phyloP scores from a whole-genome alignment of 53 echinoderm and acorn worm species.

The Luidia sarsii region DNA sequence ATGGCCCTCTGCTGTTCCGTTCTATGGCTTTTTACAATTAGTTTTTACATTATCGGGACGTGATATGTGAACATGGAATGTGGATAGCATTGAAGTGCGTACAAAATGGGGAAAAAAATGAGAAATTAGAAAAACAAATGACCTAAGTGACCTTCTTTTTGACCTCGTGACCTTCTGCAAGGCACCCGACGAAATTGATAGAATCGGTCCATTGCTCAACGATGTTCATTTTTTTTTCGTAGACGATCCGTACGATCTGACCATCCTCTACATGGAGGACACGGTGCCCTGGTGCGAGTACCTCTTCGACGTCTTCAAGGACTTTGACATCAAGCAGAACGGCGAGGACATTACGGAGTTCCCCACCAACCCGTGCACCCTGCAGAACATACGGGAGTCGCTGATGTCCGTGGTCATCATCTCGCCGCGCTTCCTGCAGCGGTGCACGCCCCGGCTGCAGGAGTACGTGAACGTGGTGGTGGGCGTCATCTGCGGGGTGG shows the following conservation, averaged over 20 bases:
- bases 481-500: constrained; percentile 83
- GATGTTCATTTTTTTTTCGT: constrained; percentile 3
- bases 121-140: too few relatives aligned
- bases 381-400: constrained; percentile 69
- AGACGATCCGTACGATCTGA: constrained; percentile 74
- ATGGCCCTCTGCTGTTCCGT: too few relatives aligned
- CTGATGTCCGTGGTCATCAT: constrained; percentile 79
- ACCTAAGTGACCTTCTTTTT: too few relatives aligned
- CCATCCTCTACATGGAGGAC: constrained; percentile 89
- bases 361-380: constrained; percentile 62
- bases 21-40: too few relatives aligned
- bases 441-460: constrained; percentile 39
- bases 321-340: constrained; percentile 82
- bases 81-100: too few relatives aligned
- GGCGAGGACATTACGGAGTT: constrained; percentile 79
- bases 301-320: constrained; percentile 91
- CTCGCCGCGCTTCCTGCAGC: constrained; percentile 77
- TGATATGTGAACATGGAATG: too few relatives aligned
- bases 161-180: too few relatives aligned
- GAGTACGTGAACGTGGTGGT: constrained; percentile 59
- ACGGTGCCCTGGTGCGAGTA: constrained; percentile 91
- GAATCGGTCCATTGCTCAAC: too few relatives aligned
- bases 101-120: too few relatives aligned
- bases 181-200: too few relatives aligned
- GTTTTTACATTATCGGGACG: too few relatives aligned